phyloP scores from a whole-genome alignment of 2,113 vertebrate species.

The Rhinichthys klamathensis region DNA sequence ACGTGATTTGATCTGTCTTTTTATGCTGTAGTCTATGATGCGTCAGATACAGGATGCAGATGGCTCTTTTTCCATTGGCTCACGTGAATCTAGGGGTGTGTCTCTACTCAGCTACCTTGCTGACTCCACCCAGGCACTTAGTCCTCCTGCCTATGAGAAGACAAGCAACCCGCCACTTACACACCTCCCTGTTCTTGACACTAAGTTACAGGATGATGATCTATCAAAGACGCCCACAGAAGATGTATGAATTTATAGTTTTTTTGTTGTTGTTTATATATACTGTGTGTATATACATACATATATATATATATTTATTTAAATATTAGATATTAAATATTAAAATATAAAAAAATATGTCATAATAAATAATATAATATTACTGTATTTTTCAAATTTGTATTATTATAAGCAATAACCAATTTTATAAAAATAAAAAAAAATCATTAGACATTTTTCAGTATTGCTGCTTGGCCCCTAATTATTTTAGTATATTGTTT shows the following conservation, averaged over 20 bases:
- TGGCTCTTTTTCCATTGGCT: slow-evolving; percentile 65
- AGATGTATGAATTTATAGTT: slow-evolving; percentile 32
- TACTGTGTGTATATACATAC: too few relatives aligned
- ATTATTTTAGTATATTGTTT: too few relatives aligned
- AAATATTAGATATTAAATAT: too few relatives aligned
- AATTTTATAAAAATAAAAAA: neutral
- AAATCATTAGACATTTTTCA: too few relatives aligned
- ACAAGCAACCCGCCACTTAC: slow-evolving; percentile 65
- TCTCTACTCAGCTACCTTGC: slow-evolving; percentile 86
- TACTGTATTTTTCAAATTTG: neutral
- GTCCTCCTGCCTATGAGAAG: slow-evolving; percentile 62
- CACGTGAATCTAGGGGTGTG: slow-evolving; percentile 73
- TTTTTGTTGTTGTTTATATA: neutral
- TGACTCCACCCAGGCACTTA: slow-evolving; percentile 68
- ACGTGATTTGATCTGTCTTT: slow-evolving; percentile 10
- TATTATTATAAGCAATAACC: neutral
- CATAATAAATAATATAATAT: neutral
- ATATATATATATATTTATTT: too few relatives aligned
- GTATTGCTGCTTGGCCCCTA: too few relatives aligned
- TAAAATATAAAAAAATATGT: neutral
- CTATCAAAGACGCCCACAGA: slow-evolving; percentile 54
- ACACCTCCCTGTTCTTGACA: slow-evolving; percentile 49
- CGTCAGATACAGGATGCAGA: slow-evolving; percentile 74
- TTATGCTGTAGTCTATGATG: slow-evolving; percentile 76
- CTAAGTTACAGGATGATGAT: slow-evolving; percentile 57